Evolutionary conservation across 2,797 vertebrate species (phyloP), one percentile per base, ranked within the genome.

Genomic region (Podarcis lilfordi): DNA sequence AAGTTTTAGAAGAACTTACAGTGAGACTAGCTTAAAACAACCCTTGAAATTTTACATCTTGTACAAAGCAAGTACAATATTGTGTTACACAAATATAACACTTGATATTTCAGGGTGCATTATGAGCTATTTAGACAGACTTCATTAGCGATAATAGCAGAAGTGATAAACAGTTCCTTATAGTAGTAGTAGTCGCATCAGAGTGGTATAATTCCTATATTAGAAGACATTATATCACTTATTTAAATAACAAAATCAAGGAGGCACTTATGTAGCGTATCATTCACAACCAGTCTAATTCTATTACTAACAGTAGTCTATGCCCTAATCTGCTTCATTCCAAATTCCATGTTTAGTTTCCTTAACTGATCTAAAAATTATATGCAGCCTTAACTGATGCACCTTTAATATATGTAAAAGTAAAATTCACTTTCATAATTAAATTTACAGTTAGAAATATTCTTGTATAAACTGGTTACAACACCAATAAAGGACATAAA

Each of bases 371-470:
- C 13, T 15, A 55, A 55, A 55, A 55, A 15, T 55, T 4, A 55
- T 55, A 55, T 55, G 50, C 50, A 55, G 50, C 15, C 50, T 55
- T 55, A 55, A 55, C 50, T 55, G 13, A 55, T 55, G 13, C 13
- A 55, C 27, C 27, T 45, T 64, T 78, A 76, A 77, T 71, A 55
- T 50, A 13, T 45, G 27, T 50, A 77, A 81, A 76, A 76, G 8
- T 76, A 7, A 82, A 8, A 19, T 83, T 83, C 6, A 64, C 61
- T 64, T 32, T 72, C 13, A 35, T 37, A 74, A 35, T 80, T 88
- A 83, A 83, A 35, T 86, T 77, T 64, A 68, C 25, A 88, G 25
- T 84, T 17, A 75, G 25, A 89, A 88, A 84, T 80, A 27, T 87
- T 19, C 27, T 9, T 80, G 68, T 32, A 35, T 25, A 50, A 50